Evolutionary conservation across 2,797 vertebrate genomes (phyloP).

Genomic region (Lerista edwardsae): DNA sequence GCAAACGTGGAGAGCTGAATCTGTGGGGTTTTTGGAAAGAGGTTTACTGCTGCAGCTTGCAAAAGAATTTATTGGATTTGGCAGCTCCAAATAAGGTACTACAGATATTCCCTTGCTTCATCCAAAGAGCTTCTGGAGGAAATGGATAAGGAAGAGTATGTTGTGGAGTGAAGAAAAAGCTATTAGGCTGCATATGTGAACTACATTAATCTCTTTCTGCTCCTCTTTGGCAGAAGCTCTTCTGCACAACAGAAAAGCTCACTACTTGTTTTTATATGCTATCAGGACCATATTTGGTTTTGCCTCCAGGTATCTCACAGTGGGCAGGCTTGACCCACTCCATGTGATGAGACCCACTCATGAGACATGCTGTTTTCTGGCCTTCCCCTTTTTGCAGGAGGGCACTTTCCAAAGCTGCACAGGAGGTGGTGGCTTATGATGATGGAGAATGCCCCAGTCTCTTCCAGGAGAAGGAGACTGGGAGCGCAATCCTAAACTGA

Average conservation of each 20-base stretch:
- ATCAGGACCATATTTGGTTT: background rate
- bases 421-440: too few relatives aligned
- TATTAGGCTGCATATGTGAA: background rate
- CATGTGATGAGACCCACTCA: too few relatives aligned
- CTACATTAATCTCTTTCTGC: background rate
- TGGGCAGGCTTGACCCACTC: too few relatives aligned
- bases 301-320: background rate
- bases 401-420: too few relatives aligned
- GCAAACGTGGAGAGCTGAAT: rapidly evolving
- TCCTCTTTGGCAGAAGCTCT: background rate
- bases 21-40: background rate
- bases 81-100: background rate
- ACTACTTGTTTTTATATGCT: background rate
- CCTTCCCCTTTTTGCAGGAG: too few relatives aligned
- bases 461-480: too few relatives aligned
- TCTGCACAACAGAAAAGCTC: background rate
- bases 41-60: background rate
- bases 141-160: background rate
- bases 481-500: too few relatives aligned
- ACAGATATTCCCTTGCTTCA: rapidly evolving
- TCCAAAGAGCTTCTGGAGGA: background rate
- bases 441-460: too few relatives aligned
- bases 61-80: rapidly evolving
- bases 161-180: background rate
- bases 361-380: too few relatives aligned